A percentile compares a stretch with the other conserved stretches of the same genome.
These are phyloP conservation scores for Euthynnus affinis DNA, from an alignment of 2,797 vertebrate species.

Conservation along the genomic window DNA sequence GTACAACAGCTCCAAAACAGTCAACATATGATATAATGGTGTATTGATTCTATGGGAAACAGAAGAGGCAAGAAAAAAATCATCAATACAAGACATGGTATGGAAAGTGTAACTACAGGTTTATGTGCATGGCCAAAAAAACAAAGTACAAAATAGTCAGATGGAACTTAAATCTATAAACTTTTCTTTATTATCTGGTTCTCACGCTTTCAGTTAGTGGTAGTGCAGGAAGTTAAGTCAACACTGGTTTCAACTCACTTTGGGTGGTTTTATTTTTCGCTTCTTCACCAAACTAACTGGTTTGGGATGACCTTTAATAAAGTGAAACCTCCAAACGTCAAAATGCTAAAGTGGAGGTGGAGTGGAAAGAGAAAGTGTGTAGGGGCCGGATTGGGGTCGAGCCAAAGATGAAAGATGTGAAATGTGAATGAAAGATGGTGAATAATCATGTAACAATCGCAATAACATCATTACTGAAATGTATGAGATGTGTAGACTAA, in stretches of 20 bases:
- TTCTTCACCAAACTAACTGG: too few relatives aligned
- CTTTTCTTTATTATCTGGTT: not conserved
- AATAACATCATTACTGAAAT: not conserved
- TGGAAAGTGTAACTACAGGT: not conserved
- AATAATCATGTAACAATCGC: not conserved
- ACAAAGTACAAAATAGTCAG: too few relatives aligned
- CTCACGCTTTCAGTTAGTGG: not conserved
- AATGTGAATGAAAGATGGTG: not conserved
- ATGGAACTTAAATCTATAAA: not conserved
- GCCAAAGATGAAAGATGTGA: not conserved
- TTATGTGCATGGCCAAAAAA: too few relatives aligned
- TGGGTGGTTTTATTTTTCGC: not conserved
- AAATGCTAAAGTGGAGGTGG: not conserved
- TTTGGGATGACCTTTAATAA: not conserved
- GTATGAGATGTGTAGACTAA: not conserved
- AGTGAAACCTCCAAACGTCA: not conserved
- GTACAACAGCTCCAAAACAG: too few relatives aligned
- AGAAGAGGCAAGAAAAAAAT: too few relatives aligned
- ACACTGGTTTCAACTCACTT: not conserved
- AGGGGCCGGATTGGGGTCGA: not conserved
- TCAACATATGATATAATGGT: too few relatives aligned
- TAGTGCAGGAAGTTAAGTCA: not conserved
- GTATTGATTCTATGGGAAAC: too few relatives aligned
- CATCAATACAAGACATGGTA: too few relatives aligned
- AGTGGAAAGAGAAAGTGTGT: accelerated